Evolutionary conservation across 2,888 invertebrate species (phyloP), one percentile per base, ranked within the genome.

Genomic region (Rhabditoides inermis): DNA sequence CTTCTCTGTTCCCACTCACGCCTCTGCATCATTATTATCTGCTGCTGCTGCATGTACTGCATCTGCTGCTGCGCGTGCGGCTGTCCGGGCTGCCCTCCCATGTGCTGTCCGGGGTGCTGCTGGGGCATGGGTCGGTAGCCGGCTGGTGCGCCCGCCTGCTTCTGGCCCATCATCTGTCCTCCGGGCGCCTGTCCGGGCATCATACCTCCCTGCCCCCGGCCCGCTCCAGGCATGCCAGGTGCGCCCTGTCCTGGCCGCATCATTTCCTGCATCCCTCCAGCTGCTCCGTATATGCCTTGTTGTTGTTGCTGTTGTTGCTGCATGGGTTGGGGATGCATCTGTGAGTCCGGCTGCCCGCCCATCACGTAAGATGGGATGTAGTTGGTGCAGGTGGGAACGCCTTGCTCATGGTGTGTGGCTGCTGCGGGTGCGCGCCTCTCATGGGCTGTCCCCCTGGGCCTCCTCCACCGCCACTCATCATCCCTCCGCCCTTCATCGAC

Each of bases 171-270:
- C 36, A 61, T 62, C 54, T 15, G 35, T 32, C 15, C 35, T 15
- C 15, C 35, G 10, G 69, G 72, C 28, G 39, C 50, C 48, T 44
- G 23, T 69, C 87, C 87, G 51, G 88, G 79, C 58, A 87, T 87
- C 69, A 86, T 84, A 10, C 56, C n/a, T n/a, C n/a, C n/a, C n/a
- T n/a, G n/a, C n/a, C n/a, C n/a, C n/a, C n/a, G 23, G 5, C 44
- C 39, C 51, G 49, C 51, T 36, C 51, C 51, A 20, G 56, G 41
- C 46, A 52, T 51, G 49, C 52, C 51, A n/a, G 45, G 15, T 15
- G 42, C 42, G 2, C 22, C 22, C 39, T 32, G 18, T n/a, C 39
- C 36, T 23, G 27, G 22, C 23, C 30, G 51, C 46, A 51, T 46
- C 4, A 25, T 15, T n/a, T 22, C 15, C 4, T 44, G 51, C 64